Evolutionary conservation across 2,797 vertebrate species (phyloP).

Genomic region (Semotilus atromaculatus): DNA sequence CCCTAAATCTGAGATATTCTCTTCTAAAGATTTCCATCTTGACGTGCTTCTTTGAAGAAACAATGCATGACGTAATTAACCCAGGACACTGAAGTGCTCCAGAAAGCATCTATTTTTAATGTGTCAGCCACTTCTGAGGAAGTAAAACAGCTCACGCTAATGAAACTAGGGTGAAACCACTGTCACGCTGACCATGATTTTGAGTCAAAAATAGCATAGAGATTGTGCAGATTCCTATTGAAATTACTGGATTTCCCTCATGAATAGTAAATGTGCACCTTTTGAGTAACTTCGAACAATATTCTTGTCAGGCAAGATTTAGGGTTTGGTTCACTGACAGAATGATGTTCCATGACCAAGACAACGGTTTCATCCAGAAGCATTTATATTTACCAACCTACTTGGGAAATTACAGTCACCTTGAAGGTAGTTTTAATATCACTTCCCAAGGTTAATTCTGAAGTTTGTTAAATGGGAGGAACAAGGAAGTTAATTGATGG

Average conservation of each 20-base stretch:
- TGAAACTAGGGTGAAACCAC: slow-evolving; percentile 33
- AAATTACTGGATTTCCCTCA: neutral
- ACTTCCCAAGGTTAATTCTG: neutral
- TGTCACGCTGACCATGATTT: slow-evolving; percentile 39
- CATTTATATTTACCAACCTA: neutral
- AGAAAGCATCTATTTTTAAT: slow-evolving; percentile 53
- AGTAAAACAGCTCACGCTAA: slow-evolving; percentile 38
- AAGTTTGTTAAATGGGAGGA: neutral
- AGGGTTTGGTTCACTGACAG: neutral
- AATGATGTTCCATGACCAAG: neutral
- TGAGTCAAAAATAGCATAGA: neutral
- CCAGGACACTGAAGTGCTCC: slow-evolving; percentile 27
- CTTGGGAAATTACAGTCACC: neutral
- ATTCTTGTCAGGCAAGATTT: neutral
- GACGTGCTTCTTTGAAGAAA: slow-evolving; percentile 51
- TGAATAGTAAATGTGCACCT: neutral
- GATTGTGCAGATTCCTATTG: neutral
- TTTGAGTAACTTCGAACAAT: neutral
- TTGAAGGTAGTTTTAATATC: neutral
- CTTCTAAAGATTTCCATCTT: slow-evolving; percentile 1
- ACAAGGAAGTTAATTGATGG: neutral
- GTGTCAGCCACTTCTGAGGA: slow-evolving; percentile 27
- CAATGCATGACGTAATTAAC: slow-evolving; percentile 54
- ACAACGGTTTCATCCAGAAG: neutral
- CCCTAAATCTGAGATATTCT: slow-evolving; percentile 11